Evolutionary conservation across 1,140 invertebrate genomes (phyloP).

Genomic region (Drosophila burlai): DNA sequence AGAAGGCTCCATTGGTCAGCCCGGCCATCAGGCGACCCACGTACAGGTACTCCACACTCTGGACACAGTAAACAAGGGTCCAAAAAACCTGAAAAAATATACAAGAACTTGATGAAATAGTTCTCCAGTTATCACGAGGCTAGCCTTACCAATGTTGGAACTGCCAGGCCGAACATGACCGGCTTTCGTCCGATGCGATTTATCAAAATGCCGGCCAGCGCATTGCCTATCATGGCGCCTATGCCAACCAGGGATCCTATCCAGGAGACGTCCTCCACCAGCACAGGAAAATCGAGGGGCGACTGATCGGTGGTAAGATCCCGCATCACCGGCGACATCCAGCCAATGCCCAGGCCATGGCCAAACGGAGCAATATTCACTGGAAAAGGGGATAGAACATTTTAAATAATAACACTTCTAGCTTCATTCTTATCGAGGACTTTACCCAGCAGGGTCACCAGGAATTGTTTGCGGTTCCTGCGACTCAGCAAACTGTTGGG

Average conservation of each 20-base stretch:
- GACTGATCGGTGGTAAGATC: conserved; percentile 71
- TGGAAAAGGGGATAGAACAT: conserved; percentile 29
- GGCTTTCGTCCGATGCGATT: conserved; percentile 69
- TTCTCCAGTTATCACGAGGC: not conserved
- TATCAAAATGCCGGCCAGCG: conserved; percentile 50
- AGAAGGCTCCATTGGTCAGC: conserved; percentile 68
- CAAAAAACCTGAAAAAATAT: conserved; percentile 48
- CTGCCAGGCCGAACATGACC: conserved; percentile 39
- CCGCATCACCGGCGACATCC: conserved; percentile 83
- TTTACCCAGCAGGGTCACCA: conserved; percentile 59
- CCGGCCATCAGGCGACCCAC: conserved; percentile 82
- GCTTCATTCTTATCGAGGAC: no score
- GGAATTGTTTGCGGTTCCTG: conserved; percentile 61
- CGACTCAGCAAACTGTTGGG: conserved; percentile 53
- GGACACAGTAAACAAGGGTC: conserved; percentile 53
- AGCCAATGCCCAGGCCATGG: conserved; percentile 85
- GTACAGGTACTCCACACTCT: conserved; percentile 70
- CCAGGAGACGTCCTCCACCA: conserved; percentile 69
- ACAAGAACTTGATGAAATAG: not conserved
- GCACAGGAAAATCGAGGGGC: conserved; percentile 58
- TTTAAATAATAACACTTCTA: no score
- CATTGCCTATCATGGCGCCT: conserved; percentile 68
- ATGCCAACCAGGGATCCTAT: conserved; percentile 71
- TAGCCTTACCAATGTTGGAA: conserved; percentile 51
- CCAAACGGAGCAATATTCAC: conserved; percentile 83